A percentile compares a stretch with the other conserved stretches of the same genome.
Evolutionary conservation across 2,797 vertebrate genomes (phyloP).

Genomic region (Kryptolebias ocellatus): DNA sequence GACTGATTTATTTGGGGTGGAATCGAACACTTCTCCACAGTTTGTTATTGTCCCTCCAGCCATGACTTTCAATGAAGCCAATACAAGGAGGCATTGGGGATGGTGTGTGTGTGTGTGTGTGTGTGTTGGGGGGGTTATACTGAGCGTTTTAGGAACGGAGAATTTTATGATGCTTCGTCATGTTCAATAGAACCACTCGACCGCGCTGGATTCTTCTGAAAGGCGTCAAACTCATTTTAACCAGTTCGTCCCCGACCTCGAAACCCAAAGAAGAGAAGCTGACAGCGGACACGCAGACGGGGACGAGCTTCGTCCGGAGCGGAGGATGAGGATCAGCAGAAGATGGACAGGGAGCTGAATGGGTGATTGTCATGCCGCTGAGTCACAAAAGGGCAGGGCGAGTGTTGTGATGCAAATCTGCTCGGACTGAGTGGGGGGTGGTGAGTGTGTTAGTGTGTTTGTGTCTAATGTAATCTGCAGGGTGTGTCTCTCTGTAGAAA

Average conservation of each 20-base stretch:
- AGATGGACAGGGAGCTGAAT: slow-evolving; percentile 57
- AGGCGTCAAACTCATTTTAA: slow-evolving; percentile 14
- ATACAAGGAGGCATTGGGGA: background rate
- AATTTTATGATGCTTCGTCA: background rate
- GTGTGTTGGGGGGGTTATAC: background rate
- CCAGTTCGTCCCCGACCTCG: slow-evolving; percentile 3
- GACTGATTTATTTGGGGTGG: too few species aligned
- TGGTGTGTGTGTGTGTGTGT: too few species aligned
- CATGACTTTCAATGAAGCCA: background rate
- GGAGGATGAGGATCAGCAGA: slow-evolving; percentile 39
- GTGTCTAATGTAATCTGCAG: slow-evolving; percentile 58
- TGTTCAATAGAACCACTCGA: slow-evolving; percentile 6
- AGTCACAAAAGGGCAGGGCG: slow-evolving; percentile 75
- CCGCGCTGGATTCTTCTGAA: background rate
- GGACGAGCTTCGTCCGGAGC: slow-evolving; percentile 1
- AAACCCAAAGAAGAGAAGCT: background rate
- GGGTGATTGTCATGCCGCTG: slow-evolving; percentile 76
- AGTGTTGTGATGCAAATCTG: slow-evolving; percentile 78
- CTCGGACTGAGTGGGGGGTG: slow-evolving; percentile 52
- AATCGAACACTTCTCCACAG: background rate
- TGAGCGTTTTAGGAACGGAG: background rate
- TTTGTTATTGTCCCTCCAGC: background rate
- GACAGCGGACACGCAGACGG: background rate
- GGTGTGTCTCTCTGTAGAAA: slow-evolving; percentile 53
- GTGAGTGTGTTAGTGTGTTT: slow-evolving; percentile 33